Evolutionary conservation across 1,140 invertebrate genomes (phyloP).

Genomic region (Drosophila albomicans): DNA sequence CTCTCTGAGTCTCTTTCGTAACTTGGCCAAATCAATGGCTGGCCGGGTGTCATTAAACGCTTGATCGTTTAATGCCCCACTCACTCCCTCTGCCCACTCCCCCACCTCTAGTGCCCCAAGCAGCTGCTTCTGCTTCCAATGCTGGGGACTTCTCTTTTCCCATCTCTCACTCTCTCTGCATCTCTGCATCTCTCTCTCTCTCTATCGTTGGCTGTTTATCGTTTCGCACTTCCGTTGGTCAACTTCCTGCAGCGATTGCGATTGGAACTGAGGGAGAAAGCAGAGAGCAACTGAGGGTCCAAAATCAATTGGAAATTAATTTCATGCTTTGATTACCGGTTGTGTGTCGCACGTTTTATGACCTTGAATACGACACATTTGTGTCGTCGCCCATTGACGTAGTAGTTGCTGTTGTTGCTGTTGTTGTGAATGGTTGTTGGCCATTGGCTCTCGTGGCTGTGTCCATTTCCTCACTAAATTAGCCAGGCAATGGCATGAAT

Average conservation of each 20-base stretch:
- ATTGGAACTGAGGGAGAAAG: slow-evolving; percentile 13
- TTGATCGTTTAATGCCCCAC: slow-evolving; percentile 78
- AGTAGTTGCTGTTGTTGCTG: slow-evolving; percentile 1
- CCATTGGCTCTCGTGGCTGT: slow-evolving; percentile 27
- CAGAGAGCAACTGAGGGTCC: slow-evolving; percentile 58
- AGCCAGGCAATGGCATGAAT: slow-evolving; percentile 80
- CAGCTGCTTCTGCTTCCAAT: slow-evolving; percentile 27
- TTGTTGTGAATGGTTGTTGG: no score
- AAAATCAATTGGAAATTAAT: slow-evolving; percentile 83
- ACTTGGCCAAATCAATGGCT: slow-evolving; percentile 80
- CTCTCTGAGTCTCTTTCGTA: slow-evolving; percentile 36
- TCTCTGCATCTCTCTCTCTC: slow-evolving; percentile 39
- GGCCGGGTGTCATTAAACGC: slow-evolving; percentile 81
- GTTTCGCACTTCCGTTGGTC: slow-evolving; percentile 82
- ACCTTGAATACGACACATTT: slow-evolving; percentile 81
- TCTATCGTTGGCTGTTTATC: slow-evolving; percentile 76
- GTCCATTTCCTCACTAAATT: slow-evolving; percentile 80
- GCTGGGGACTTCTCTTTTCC: neutral
- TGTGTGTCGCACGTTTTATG: slow-evolving; percentile 82
- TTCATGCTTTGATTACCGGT: slow-evolving; percentile 83
- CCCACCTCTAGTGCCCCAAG: neutral
- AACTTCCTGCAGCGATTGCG: slow-evolving; percentile 79
- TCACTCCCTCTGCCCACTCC: neutral
- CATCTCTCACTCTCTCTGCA: slow-evolving; percentile 16
- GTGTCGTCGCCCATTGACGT: slow-evolving; percentile 56